Evolutionary conservation across 2,888 invertebrate genomes (phyloP).

Genomic region (Agrochola circellaris): DNA sequence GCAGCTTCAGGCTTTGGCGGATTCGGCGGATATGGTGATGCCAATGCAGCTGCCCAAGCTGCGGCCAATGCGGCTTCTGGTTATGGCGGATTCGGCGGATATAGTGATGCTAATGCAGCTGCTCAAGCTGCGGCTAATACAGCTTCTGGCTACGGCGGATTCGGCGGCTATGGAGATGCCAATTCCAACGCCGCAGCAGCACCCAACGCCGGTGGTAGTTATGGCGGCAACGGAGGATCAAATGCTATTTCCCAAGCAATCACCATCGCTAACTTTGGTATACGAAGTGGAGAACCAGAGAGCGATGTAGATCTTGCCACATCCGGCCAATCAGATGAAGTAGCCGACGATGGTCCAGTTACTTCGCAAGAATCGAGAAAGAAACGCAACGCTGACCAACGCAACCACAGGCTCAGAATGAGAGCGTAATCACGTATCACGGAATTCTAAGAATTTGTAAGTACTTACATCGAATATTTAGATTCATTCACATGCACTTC

Average conservation of each 20-base stretch:
- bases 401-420: conserved; percentile 52
- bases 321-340: conserved; percentile 14
- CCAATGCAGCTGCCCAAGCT: conserved; percentile 34
- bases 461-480: conserved; percentile 24
- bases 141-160: conserved; percentile 29
- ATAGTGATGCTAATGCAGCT: conserved; percentile 32
- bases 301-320: conserved; percentile 25
- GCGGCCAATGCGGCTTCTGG: conserved; percentile 11
- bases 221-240: conserved; percentile 57
- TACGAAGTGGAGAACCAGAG: conserved; percentile 54
- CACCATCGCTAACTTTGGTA: conserved; percentile 47
- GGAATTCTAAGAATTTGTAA: conserved; percentile 48
- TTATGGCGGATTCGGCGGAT: conserved; percentile 22
- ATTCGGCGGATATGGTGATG: conserved; percentile 5
- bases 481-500: background rate
- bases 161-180: conserved; percentile 14
- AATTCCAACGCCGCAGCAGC: conserved; percentile 32
- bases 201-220: conserved; percentile 31
- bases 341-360: conserved; percentile 19
- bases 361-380: conserved; percentile 47
- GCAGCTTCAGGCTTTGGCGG: conserved; percentile 2
- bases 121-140: conserved; percentile 5
- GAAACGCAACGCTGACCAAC: conserved; percentile 54
- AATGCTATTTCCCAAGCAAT: conserved; percentile 59
- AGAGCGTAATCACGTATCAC: conserved; percentile 51